These are phyloP conservation scores for Rhorus exstirpatorius DNA, from an alignment of 2,888 invertebrate species.

Conservation along the genomic window DNA sequence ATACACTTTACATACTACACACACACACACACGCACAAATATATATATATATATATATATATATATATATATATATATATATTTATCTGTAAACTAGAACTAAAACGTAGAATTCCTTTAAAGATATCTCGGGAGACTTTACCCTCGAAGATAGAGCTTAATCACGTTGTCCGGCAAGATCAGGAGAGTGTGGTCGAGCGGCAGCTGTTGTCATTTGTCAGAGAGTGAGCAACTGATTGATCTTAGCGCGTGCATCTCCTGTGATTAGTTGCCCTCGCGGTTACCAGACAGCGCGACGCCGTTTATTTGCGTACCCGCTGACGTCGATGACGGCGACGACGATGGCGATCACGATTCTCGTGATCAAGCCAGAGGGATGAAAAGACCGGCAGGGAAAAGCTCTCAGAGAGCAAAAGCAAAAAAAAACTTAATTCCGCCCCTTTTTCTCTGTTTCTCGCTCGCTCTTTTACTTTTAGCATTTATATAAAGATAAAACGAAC, in stretches of 20 bases:
- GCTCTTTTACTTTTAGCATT: background rate
- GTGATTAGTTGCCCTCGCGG: slow-evolving; percentile 76
- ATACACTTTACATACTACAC: background rate
- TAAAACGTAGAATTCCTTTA: slow-evolving; percentile 32
- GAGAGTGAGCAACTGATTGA: slow-evolving; percentile 73
- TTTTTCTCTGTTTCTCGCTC: background rate
- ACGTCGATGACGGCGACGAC: slow-evolving; percentile 61
- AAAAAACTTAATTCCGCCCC: background rate
- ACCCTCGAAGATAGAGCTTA: slow-evolving; percentile 44
- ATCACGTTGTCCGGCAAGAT: slow-evolving; percentile 61
- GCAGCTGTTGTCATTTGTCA: slow-evolving; percentile 69
- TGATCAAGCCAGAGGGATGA: slow-evolving; percentile 47
- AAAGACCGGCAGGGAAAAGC: slow-evolving; percentile 11
- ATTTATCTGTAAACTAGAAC: background rate
- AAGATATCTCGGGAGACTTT: slow-evolving; percentile 46
- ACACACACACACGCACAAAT: slow-evolving; percentile 16
- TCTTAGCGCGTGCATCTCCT: slow-evolving; percentile 74
- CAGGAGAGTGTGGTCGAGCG: slow-evolving; percentile 39
- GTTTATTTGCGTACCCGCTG: slow-evolving; percentile 81
- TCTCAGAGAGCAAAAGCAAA: slow-evolving; percentile 10
- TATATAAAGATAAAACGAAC: too few relatives aligned
- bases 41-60: slow-evolving; percentile 1
- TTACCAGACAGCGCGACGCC: slow-evolving; percentile 84
- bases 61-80: background rate
- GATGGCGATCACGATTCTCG: slow-evolving; percentile 46